Evolutionary conservation across 1,140 invertebrate genomes (phyloP), one percentile per base, ranked within the genome.

Genomic region (Drosophila athabasca): DNA sequence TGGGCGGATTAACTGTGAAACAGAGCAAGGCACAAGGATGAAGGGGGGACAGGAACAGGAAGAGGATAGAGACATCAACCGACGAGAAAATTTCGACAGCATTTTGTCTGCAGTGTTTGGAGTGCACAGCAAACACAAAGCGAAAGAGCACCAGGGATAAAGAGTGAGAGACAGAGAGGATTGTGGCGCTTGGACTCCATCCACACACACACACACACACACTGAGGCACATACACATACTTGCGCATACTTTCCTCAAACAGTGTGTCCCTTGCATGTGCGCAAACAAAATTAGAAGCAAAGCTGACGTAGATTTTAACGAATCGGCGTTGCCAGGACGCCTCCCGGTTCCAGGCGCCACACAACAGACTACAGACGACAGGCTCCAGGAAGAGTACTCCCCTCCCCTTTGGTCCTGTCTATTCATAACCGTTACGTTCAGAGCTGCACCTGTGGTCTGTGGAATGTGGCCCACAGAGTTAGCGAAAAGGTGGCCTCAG

Each of bases 41-140:
- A 48, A 15, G 6, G 41, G 24, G 19, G 54, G 24, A 54, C 9
- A 39, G 45, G 8, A 19, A 29, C 26, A 8, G 31, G n/a, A 13
- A 43, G 22, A 11, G 48, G 19, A 83, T 82, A 82, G 79, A 82
- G 79, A 82, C 79, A 82, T 82, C 79, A 77, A 69, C 45, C 73
- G 64, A 59, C 74, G 59, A 44, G 54, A 41, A 69, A 70, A 70
- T 82, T 80, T 76, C 72, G 78, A 83, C 79, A 75, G 79, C 75
- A 83, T 83, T 83, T 71, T 83, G 80, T 84, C 80, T 79, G 80
- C 80, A 84, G 61, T 84, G 80, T 84, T 84, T 84, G 79, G 76
- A 82, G 79, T 82, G 81, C 80, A 73, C 43, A 15, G 57, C 80
- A 84, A 84, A 84, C 76, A 84, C 59, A 79, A 53, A 71, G 54